phyloP scores from a whole-genome alignment of 35 echinoderm and acorn worm genomes.

The Ptychodera flava region DNA sequence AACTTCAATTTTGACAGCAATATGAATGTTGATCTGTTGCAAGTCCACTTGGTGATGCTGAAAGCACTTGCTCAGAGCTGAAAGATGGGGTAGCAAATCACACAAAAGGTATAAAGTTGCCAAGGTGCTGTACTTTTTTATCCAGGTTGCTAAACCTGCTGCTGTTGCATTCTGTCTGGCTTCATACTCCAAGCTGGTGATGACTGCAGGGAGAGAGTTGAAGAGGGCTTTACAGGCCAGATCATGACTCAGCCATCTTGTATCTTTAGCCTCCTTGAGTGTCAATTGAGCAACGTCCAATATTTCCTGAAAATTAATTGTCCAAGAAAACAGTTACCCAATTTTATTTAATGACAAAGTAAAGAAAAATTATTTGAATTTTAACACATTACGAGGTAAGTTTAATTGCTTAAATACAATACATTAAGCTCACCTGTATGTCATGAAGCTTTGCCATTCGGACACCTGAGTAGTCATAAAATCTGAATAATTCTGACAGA shows the following conservation, averaged over 20 bases:
- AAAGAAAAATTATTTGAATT: not conserved
- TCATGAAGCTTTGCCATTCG: constrained; percentile 8
- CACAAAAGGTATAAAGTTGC: not conserved
- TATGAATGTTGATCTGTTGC: too few relatives aligned
- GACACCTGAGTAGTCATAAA: constrained; percentile 1
- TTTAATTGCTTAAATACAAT: too few relatives aligned
- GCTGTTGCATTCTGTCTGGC: constrained; percentile 7
- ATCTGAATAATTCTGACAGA: not conserved
- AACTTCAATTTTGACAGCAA: too few relatives aligned
- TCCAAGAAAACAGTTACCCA: not conserved
- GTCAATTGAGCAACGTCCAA: not conserved
- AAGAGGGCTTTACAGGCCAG: not conserved
- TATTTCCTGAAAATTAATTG: not conserved
- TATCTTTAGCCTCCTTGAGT: constrained; percentile 8
- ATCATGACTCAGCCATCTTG: not conserved
- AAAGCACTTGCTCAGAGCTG: too few relatives aligned
- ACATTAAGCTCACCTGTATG: not conserved
- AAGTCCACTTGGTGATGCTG: too few relatives aligned
- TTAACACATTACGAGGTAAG: not conserved
- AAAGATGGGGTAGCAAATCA: not conserved
- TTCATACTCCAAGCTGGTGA: not conserved
- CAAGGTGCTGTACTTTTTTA: not conserved
- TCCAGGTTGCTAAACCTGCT: not conserved
- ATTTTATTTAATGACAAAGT: not conserved
- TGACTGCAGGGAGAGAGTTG: not conserved